Percentiles rank a stretch among this genome's conserved stretches.
These are phyloP conservation scores for Illadopsis cleaveri DNA, from an alignment of 2,113 vertebrate genomes.

Conservation along the genomic window DNA sequence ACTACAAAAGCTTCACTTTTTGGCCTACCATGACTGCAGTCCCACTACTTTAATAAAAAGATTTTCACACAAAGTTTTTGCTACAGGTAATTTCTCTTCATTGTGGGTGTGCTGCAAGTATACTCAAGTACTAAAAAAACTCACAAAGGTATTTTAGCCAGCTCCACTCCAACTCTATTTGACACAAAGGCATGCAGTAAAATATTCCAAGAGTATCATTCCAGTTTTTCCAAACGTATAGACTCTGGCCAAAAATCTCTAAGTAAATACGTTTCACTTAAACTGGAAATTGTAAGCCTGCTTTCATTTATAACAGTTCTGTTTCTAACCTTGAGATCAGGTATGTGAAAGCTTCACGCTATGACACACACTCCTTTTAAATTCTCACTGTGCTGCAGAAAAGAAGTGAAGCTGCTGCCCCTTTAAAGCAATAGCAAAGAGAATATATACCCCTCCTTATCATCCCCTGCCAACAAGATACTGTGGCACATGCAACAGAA, in stretches of 20 bases:
- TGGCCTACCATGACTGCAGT: background rate
- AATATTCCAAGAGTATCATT: constrained; percentile 33
- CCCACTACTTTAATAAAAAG: background rate
- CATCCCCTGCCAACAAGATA: background rate
- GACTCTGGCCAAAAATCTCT: constrained; percentile 5
- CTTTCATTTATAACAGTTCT: background rate
- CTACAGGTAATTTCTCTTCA: background rate
- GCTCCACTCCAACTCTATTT: background rate
- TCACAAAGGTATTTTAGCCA: background rate
- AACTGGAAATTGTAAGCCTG: constrained; percentile 4
- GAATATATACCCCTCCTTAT: background rate
- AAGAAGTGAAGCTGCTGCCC: background rate
- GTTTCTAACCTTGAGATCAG: background rate
- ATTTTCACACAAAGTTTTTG: background rate
- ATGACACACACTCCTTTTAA: background rate
- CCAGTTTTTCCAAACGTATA: constrained; percentile 21
- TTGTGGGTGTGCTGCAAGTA: background rate
- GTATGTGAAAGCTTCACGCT: background rate
- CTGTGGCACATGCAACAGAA: background rate
- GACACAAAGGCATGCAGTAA: constrained; percentile 31
- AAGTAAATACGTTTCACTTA: background rate
- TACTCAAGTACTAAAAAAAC: background rate
- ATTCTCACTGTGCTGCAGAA: background rate
- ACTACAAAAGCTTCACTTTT: background rate
- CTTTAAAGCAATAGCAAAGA: background rate